These are phyloP conservation scores for Acipenser oxyrinchus DNA, from an alignment of 2,797 vertebrate genomes.

Conservation along the genomic window DNA sequence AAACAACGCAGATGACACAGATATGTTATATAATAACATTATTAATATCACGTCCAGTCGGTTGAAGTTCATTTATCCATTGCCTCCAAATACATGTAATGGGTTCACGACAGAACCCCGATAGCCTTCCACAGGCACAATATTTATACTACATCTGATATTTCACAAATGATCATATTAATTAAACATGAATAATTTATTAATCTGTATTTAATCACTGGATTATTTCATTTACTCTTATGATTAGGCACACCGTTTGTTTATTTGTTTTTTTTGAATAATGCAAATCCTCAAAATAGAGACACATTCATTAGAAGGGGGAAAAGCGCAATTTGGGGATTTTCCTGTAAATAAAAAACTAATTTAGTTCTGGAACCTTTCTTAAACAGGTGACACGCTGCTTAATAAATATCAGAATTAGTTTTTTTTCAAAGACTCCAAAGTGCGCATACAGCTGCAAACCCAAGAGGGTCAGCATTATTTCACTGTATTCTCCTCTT, in stretches of 20 bases:
- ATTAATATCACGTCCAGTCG: too few relatives aligned
- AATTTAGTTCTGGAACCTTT: constrained; percentile 70
- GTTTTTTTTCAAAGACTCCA: constrained; percentile 61
- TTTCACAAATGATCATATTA: constrained; percentile 65
- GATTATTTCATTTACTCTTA: constrained; percentile 15
- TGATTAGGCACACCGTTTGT: background rate
- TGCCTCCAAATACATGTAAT: too few relatives aligned
- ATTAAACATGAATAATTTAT: constrained; percentile 70
- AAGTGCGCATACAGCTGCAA: constrained; percentile 89
- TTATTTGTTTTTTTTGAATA: background rate
- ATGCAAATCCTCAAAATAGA: constrained; percentile 4
- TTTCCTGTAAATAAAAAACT: constrained; percentile 54
- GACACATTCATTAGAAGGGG: constrained; percentile 5
- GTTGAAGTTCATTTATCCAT: too few relatives aligned
- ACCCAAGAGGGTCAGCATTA: constrained; percentile 98
- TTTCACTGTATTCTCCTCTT: constrained; percentile 99
- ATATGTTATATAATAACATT: too few relatives aligned
- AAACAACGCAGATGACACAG: too few relatives aligned
- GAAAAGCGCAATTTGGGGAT: constrained; percentile 56
- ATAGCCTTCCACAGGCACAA: background rate
- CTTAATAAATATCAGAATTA: constrained; percentile 76
- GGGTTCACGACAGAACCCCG: too few relatives aligned
- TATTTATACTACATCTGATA: background rate
- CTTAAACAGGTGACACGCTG: constrained; percentile 73
- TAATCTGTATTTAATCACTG: constrained; percentile 50